A percentile compares a stretch with the other conserved stretches of the same genome.
Evolutionary conservation across 1,140 invertebrate species (phyloP).

Genomic region (Atta texana): DNA sequence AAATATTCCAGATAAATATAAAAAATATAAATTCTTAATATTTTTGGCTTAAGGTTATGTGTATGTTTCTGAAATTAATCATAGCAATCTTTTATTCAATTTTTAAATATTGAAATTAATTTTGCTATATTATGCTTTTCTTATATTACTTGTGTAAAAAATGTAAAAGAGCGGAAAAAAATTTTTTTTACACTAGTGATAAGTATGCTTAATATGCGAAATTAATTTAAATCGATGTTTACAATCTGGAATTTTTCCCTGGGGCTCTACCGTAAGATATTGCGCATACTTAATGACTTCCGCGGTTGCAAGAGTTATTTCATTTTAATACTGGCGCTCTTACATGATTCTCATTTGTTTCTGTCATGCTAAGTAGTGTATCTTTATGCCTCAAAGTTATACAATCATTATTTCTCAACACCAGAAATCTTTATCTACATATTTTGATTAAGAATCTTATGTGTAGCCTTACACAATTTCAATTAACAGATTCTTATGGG

Average conservation of each 20-base stretch:
- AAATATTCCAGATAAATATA: too few relatives aligned
- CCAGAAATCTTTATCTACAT: slow-evolving; percentile 26
- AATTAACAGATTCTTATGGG: not conserved
- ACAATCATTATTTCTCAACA: slow-evolving; percentile 31
- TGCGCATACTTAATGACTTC: slow-evolving; percentile 50
- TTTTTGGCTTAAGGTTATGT: too few relatives aligned
- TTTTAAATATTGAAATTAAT: not conserved
- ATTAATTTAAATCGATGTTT: slow-evolving; percentile 62
- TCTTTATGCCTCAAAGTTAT: slow-evolving; percentile 34
- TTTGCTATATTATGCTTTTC: not conserved
- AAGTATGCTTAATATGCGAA: slow-evolving; percentile 20
- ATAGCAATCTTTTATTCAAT: not conserved
- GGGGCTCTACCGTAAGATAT: not conserved
- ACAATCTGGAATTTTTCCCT: slow-evolving; percentile 49
- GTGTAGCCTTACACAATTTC: not conserved
- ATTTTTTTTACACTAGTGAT: not conserved
- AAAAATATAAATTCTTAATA: too few relatives aligned
- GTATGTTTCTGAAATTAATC: not conserved
- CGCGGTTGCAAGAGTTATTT: slow-evolving; percentile 43
- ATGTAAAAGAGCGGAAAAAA: not conserved
- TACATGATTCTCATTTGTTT: slow-evolving; percentile 51
- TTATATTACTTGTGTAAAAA: not conserved
- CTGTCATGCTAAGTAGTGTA: slow-evolving; percentile 38
- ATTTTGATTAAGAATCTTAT: slow-evolving; percentile 12
- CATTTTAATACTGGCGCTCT: slow-evolving; percentile 32